Evolutionary conservation across 2,113 vertebrate species (phyloP), one percentile per base, ranked within the genome.

Genomic region (Dipodomys spectabilis): DNA sequence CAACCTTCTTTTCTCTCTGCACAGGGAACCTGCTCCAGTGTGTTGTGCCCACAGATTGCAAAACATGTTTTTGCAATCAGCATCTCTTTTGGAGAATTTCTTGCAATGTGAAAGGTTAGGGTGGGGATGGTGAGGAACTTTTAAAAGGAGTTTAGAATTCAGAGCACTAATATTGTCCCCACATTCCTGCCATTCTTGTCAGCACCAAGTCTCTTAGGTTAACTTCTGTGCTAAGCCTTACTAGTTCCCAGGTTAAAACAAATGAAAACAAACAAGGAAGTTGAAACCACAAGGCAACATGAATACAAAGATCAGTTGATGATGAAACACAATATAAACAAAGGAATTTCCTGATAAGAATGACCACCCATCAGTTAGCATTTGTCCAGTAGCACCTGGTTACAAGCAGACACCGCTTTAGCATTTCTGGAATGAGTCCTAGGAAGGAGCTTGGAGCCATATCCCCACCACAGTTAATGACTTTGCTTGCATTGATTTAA

Each of bases 211-310:
- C 62, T 81, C 83, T 96, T 82, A 78, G 27, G 35, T 91, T 92
- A 86, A 77, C 27, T 32, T 93, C 53, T 57, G 75, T 83, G 49
- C 86, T 93, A 45, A 39, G 35, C 35, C 35, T 39, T 4, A 39
- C 35, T 39, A 39, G 35, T 39, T 39, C 35, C 35, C 35, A 95
- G 44, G 82, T 90, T 94, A 94, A 97, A 97, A 96, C 87, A 90
- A 98, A 96, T 94, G 85, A 94, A 97, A 97, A 98, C 97, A 98
- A 98, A 98, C 97, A 98, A 94, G 90, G 73, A 98, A 96, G 96
- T 97, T 98, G 97, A 98, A 82, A 92, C 30, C 88, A 97, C 82
- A 97, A 97, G 96, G 94, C 86, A 94, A 96, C 96, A 95, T 88
- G 94, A 98, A 96, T 65, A 82, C 95, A 97, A 96, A 89, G 96